Percentiles rank a stretch among this genome's conserved stretches.
These are phyloP conservation scores for Clarias laeviceps DNA, from an alignment of 2,797 vertebrate species.

Conservation along the genomic window DNA sequence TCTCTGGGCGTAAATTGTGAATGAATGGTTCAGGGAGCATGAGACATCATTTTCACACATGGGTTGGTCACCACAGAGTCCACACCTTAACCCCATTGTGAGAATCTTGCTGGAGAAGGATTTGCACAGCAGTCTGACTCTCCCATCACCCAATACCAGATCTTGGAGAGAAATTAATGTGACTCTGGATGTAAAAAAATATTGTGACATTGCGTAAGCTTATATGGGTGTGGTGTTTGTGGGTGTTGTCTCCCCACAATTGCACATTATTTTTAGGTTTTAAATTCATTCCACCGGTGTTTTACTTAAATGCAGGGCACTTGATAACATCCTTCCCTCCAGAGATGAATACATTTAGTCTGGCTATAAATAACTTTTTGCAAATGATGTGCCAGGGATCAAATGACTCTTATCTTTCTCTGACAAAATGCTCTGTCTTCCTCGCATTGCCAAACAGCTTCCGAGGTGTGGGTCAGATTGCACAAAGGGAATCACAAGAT, in stretches of 20 bases:
- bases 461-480: slow-evolving; percentile 24
- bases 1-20: too few species aligned
- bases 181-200: too few species aligned
- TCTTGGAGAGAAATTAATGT: too few species aligned
- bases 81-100: too few species aligned
- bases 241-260: too few species aligned
- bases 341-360: slow-evolving; percentile 29
- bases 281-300: background rate
- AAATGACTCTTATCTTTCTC: slow-evolving; percentile 58
- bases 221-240: background rate
- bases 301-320: slow-evolving; percentile 26
- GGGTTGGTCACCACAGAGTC: too few species aligned
- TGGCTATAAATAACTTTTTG: slow-evolving; percentile 49
- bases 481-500: slow-evolving; percentile 32
- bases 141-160: too few species aligned
- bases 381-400: slow-evolving; percentile 49
- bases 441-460: slow-evolving; percentile 27
- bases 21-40: too few species aligned
- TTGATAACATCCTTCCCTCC: slow-evolving; percentile 31
- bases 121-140: too few species aligned
- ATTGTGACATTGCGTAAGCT: too few species aligned
- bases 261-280: slow-evolving; percentile 13
- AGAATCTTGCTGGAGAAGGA: too few species aligned
- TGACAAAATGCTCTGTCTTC: slow-evolving; percentile 54
- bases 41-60: too few species aligned